Evolutionary conservation across 2,888 invertebrate species (phyloP).

Genomic region (Laspeyria flexula): DNA sequence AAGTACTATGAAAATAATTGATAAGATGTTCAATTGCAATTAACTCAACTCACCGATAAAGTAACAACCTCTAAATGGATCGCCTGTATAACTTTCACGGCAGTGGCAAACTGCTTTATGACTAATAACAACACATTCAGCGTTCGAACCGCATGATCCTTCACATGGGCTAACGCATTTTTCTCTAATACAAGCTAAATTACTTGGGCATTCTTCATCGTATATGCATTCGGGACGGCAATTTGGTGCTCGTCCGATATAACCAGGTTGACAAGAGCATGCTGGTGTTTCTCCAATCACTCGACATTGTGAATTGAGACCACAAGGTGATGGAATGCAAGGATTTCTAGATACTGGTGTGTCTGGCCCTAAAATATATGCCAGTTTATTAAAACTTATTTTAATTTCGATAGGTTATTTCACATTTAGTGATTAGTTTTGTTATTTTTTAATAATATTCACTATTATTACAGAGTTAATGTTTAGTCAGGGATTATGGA

Average conservation of each 20-base stretch:
- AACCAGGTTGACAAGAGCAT: slow-evolving; percentile 92
- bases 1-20: not conserved
- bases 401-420: not conserved
- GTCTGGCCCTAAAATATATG: slow-evolving; percentile 79
- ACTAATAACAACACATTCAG: slow-evolving; percentile 92
- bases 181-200: slow-evolving; percentile 93
- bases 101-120: slow-evolving; percentile 95
- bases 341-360: slow-evolving; percentile 88
- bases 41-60: slow-evolving; percentile 70
- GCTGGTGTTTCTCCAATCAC: slow-evolving; percentile 91
- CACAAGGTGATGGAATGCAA: slow-evolving; percentile 94
- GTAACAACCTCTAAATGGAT: slow-evolving; percentile 93
- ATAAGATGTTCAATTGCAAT: not conserved
- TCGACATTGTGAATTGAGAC: slow-evolving; percentile 93
- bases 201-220: slow-evolving; percentile 93
- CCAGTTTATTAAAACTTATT: not conserved
- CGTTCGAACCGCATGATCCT: slow-evolving; percentile 93
- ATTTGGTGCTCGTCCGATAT: slow-evolving; percentile 93
- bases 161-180: slow-evolving; percentile 94
- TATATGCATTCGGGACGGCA: slow-evolving; percentile 95
- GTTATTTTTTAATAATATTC: not conserved
- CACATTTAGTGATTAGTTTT: not conserved
- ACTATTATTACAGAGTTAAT: too few species aligned
- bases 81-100: slow-evolving; percentile 91
- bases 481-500: not conserved